Evolutionary conservation across 1,140 invertebrate genomes (phyloP), one percentile per base, ranked within the genome.

Genomic region (Solen grandis): DNA sequence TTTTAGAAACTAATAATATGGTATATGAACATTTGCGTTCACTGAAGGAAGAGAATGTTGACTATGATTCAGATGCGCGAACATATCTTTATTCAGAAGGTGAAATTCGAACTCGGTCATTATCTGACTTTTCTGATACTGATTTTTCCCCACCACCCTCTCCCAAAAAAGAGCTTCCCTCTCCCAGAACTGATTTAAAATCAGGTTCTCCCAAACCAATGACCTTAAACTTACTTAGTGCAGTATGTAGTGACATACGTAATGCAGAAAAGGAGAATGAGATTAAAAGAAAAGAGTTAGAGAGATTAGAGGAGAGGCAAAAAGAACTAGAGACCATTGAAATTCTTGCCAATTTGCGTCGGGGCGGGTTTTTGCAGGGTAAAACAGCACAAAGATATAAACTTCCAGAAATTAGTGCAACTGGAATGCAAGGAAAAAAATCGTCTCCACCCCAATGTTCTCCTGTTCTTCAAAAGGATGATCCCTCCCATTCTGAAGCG

Each of bases 261-360:
- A 78, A 78, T 60, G 75, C 75, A n/a, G 75, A 78, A 33, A 68
- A 78, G 57, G 75, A 78, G 41, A 50, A 78, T 19, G 75, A 78
- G 27, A 5, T 59, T 33, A 78, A 69, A 50, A 29, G 63, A 19
- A 59, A 69, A 41, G 75, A 68, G 31, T 35, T 69, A 0, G 75
- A 78, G 57, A 65, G 69, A 25, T 35, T 69, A 0, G 75, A 78
- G 57, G 75, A 78, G 33, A 68, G 66, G 31, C 75, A 78, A 50
- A 78, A 78, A 27, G 75, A 78, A 41, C 52, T 78, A 22, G 75
- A 78, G 41, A 78, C 75, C 0, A 78, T 78, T 69, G 75, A 78
- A 50, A 78, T 78, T 41, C 41, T 78, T 22, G 65, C 75, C 27
- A 69, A 69, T 31, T 50, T 78, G 27, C 68, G 69, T 59, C 16